Base-by-base conservation (phyloP, 2,797 vertebrate species). In the Etheostoma nigrum region DNA sequence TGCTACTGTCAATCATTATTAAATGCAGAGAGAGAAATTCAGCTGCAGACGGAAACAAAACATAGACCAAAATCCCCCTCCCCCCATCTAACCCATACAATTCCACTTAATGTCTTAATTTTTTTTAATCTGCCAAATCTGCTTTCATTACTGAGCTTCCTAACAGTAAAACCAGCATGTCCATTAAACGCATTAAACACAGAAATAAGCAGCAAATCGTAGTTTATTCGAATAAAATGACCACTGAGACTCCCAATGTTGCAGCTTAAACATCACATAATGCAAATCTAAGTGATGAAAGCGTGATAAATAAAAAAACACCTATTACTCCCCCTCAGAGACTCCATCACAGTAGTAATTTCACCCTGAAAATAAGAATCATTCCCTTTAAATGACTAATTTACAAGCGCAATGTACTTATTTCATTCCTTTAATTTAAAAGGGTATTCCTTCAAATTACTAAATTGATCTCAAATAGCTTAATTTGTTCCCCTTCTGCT, bases 41-140 rank as follows among this genome's bases (percentile, higher is more conserved):
- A 25, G 21, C 5, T 23, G 18, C 12, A 21, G 14, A 12, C 13
- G 57, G 6, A 40, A 23, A n/a, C 5, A 19, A 1, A 74, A 14
- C 0, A 23, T 10, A 33, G 4, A 58, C 33, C 53, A 14, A 57
- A 27, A 51, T 30, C 30, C 30, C 30, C 30, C 30, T 6, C 30
- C 16, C 36, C 5, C 53, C 12, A 2, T 36, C 9, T 1, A 53
- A 45, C 16, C 10, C 42, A 61, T 4, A 25, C 6, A 62, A 55
- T 9, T 67, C 44, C 60, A 54, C 49, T 73, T 59, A 36, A 33
- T 21, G 33, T 55, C 52, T 54, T 67, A 6, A 12, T 73, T 76
- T 25, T 81, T 81, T 67, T 25, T 5, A 78, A 77, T 60, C 78
- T 64, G 36, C 59, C 47, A 25, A 72, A 86, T 77, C 84, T 55